Evolutionary conservation across 2,113 vertebrate species (phyloP), one percentile per base, ranked within the genome.

Genomic region (Pachyramphus minor): DNA sequence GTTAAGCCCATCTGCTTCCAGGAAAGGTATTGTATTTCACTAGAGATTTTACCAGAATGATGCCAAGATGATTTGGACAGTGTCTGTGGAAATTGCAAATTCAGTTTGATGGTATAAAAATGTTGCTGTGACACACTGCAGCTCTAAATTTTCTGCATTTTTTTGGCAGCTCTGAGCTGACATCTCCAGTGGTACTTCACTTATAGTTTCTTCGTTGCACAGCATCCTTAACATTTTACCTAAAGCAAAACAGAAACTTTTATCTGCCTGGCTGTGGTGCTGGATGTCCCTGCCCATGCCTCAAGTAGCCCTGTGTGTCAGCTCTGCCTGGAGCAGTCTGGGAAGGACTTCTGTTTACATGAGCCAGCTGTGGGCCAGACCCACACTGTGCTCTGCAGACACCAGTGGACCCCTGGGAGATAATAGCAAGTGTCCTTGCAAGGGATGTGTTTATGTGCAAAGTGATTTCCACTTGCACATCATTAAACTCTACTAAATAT

Each of bases 281-380:
- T 62, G 53, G 3, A 5, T 33, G 37, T 49, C n/a, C 80, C 28
- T 74, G 28, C 11, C 18, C 2, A 1, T 4, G 20, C 19, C 53
- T 21, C 1, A 2, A 62, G 20, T 19, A 90, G 4, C 39, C 6
- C 10, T 1, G 1, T 2, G 4, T 6, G 3, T 14, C 15, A 28
- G 27, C 27, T 49, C 11, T 83, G 49, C 35, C 53, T 0, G 0
- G 21, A 62, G 53, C 41, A 35, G 45, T 13, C 7, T 1, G 8
- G 63, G 22, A 53, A 25, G 8, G 8, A 9, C 20, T 50, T 21
- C 37, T 45, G 50, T 17, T 15, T 11, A 9, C 16, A 20, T 30
- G 23, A 52, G 22, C n/a, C 2, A 4, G 12, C 39, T 64, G 12
- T 52, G 47, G 58, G 21, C 59, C 56, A 60, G 58, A 42, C 19